phyloP scores from a whole-genome alignment of 1,140 invertebrate species.

The Eriocheir sinensis region DNA sequence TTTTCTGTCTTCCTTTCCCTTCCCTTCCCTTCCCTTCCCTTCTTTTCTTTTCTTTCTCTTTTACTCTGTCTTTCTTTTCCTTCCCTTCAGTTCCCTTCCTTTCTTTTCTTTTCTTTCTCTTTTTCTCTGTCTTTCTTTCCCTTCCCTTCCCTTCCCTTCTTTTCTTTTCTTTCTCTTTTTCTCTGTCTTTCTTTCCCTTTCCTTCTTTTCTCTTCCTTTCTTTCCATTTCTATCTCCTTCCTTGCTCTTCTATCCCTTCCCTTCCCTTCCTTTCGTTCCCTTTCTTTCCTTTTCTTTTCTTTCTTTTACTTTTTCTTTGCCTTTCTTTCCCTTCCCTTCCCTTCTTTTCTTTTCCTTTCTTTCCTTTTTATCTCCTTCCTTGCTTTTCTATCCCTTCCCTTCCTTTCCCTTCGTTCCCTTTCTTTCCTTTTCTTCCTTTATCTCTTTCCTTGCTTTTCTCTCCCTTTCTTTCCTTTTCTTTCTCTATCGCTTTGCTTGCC shows the following conservation, averaged over 20 bases:
- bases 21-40: slow-evolving; percentile 2
- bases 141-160: background rate
- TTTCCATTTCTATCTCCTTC: background rate
- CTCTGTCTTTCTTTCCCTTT: background rate
- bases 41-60: background rate
- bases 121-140: background rate
- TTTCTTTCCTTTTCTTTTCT: background rate
- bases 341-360: background rate
- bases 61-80: too few relatives aligned
- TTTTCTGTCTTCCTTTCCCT: background rate
- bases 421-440: background rate
- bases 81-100: background rate
- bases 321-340: background rate
- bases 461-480: background rate
- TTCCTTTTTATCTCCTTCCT: background rate
- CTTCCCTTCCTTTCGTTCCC: background rate
- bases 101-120: background rate
- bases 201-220: background rate
- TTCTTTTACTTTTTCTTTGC: too few relatives aligned
- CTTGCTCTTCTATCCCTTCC: background rate
- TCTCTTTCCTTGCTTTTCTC: background rate
- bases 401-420: background rate
- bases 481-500: background rate
- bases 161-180: background rate
- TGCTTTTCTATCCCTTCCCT: background rate